phyloP scores from a whole-genome alignment of 2,797 vertebrate species.

The Parauchenoglanis punctatus region DNA sequence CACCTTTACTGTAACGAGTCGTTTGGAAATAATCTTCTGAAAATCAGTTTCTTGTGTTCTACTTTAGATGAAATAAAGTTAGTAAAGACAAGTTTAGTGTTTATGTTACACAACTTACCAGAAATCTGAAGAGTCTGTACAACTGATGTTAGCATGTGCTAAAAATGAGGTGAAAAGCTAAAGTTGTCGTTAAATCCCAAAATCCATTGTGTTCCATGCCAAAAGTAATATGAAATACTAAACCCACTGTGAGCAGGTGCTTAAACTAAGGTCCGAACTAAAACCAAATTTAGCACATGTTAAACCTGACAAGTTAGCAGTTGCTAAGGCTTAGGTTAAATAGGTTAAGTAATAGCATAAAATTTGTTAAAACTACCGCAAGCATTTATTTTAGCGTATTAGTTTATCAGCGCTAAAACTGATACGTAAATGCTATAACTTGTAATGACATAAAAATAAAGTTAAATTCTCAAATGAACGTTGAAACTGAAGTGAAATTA shows the following conservation, averaged over 20 bases:
- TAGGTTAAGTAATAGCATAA: background rate
- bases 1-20: background rate
- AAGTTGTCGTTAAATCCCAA: background rate
- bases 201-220: too few species aligned
- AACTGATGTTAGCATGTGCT: background rate
- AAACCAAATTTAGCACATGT: background rate
- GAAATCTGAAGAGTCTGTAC: background rate
- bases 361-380: background rate
- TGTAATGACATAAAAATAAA: background rate
- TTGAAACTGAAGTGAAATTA: background rate
- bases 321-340: background rate
- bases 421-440: background rate
- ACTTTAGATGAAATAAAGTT: background rate
- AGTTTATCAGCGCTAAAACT: background rate
- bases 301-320: background rate
- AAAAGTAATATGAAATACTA: background rate
- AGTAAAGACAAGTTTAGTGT: background rate
- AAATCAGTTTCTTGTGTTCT: background rate
- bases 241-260: background rate
- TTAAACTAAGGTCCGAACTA: background rate
- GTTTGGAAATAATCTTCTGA: background rate
- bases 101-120: background rate
- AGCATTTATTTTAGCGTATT: too few species aligned
- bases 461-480: background rate
- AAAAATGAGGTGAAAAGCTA: background rate